Evolutionary conservation across 2,113 vertebrate genomes (phyloP).

Genomic region (Lampris incognitus): DNA sequence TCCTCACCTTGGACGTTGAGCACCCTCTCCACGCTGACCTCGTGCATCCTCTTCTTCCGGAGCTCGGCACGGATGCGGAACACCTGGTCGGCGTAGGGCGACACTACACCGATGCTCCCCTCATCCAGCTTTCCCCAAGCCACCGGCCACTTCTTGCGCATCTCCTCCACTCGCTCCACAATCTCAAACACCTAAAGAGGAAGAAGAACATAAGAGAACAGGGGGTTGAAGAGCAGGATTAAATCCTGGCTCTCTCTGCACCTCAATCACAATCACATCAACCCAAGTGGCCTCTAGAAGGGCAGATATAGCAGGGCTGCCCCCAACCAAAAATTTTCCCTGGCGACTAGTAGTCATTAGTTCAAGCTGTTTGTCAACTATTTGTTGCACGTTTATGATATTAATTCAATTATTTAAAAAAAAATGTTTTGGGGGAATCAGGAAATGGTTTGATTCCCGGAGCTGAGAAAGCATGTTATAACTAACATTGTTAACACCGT

Average conservation of each 20-base stretch:
- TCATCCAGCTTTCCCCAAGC: conserved; percentile 98
- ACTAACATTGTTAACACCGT: no score
- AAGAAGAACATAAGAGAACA: not conserved
- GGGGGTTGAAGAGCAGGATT: not conserved
- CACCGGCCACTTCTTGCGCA: conserved; percentile 97
- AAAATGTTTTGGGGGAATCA: no score
- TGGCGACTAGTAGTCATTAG: no score
- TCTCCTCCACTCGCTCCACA: conserved; percentile 96
- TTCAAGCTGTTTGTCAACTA: no score
- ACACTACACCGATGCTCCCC: conserved; percentile 96
- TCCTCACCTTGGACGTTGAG: conserved; percentile 98
- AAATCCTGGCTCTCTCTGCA: not conserved
- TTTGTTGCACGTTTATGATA: no score
- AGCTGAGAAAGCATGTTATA: no score
- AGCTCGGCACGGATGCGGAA: conserved; percentile 97
- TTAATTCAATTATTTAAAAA: no score
- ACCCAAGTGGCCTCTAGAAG: no score
- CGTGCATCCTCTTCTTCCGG: conserved; percentile 95
- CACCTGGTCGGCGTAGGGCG: conserved; percentile 97
- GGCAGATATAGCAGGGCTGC: no score
- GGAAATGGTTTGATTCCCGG: no score
- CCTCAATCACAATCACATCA: no score
- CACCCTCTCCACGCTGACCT: conserved; percentile 97
- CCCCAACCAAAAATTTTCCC: no score
- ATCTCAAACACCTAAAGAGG: conserved; percentile 95